These are phyloP conservation scores for Mola mola DNA, from an alignment of 2,113 vertebrate species.

Conservation along the genomic window DNA sequence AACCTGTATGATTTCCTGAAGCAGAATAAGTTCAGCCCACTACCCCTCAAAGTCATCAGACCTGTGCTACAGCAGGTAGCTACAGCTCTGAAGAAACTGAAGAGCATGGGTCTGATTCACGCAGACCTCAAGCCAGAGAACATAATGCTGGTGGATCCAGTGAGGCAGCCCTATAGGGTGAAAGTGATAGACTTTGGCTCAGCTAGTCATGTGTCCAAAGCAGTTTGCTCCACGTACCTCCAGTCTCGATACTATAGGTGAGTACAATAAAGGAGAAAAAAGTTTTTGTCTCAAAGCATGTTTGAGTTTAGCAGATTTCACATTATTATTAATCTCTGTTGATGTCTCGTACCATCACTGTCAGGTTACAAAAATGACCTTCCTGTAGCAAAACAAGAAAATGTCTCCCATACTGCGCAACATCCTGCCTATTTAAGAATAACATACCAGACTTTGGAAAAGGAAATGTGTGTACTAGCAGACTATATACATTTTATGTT, in stretches of 20 bases:
- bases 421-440: slow-evolving; percentile 70
- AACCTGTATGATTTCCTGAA: slow-evolving; percentile 99
- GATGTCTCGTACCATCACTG: slow-evolving; percentile 1
- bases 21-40: slow-evolving; percentile 98
- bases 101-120: slow-evolving; percentile 98
- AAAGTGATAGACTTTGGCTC: slow-evolving; percentile 99
- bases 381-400: slow-evolving; percentile 66
- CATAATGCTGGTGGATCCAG: slow-evolving; percentile 99
- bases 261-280: slow-evolving; percentile 43
- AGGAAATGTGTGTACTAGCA: too few relatives aligned
- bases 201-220: slow-evolving; percentile 99
- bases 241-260: slow-evolving; percentile 99
- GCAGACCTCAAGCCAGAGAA: slow-evolving; percentile 99
- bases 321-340: slow-evolving; percentile 2
- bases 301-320: slow-evolving; percentile 1
- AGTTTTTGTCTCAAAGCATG: neutral
- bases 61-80: slow-evolving; percentile 98
- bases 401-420: slow-evolving; percentile 63
- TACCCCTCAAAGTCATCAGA: slow-evolving; percentile 97
- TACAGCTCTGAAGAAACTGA: slow-evolving; percentile 97
- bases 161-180: slow-evolving; percentile 96
- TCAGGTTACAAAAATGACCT: neutral
- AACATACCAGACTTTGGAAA: slow-evolving; percentile 60
- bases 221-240: slow-evolving; percentile 98
- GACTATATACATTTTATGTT: too few relatives aligned